Percentiles rank a stretch among this genome's conserved stretches.
phyloP scores from a whole-genome alignment of 2,113 vertebrate genomes.

The Hystrix cristata region DNA sequence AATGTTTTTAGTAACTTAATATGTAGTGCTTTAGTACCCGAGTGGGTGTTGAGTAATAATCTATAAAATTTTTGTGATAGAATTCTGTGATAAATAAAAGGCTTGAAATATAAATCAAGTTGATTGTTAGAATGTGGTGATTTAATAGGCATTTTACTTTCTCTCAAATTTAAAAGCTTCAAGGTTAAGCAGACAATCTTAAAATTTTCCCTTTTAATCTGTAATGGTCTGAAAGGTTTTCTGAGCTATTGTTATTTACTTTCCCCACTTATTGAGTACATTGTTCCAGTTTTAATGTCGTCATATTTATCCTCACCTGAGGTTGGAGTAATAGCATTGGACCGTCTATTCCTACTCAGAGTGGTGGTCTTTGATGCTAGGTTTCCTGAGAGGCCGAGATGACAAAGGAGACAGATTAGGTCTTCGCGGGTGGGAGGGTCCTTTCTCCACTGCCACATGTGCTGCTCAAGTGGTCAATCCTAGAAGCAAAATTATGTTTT shows the following conservation, averaged over 20 bases:
- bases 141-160: slow-evolving; percentile 60
- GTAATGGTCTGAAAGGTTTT: slow-evolving; percentile 1
- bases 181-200: background rate
- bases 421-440: background rate
- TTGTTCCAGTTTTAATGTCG: slow-evolving; percentile 11
- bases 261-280: slow-evolving; percentile 21
- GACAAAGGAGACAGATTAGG: background rate
- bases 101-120: slow-evolving; percentile 4
- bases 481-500: background rate
- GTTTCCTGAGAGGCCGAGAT: background rate
- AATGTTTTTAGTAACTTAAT: background rate
- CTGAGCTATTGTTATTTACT: background rate
- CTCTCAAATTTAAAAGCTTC: slow-evolving; percentile 54
- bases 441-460: background rate
- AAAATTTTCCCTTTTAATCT: background rate
- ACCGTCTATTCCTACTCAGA: background rate
- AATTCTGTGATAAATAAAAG: slow-evolving; percentile 48
- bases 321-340: background rate
- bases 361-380: background rate
- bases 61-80: slow-evolving; percentile 44
- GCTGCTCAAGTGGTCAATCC: background rate
- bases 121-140: slow-evolving; percentile 35
- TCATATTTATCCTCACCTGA: background rate
- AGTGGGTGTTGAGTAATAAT: slow-evolving; percentile 2
- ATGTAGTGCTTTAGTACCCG: slow-evolving; percentile 1